Evolutionary conservation across 2,113 vertebrate genomes (phyloP).

Genomic region (Neolamprologus longior): DNA sequence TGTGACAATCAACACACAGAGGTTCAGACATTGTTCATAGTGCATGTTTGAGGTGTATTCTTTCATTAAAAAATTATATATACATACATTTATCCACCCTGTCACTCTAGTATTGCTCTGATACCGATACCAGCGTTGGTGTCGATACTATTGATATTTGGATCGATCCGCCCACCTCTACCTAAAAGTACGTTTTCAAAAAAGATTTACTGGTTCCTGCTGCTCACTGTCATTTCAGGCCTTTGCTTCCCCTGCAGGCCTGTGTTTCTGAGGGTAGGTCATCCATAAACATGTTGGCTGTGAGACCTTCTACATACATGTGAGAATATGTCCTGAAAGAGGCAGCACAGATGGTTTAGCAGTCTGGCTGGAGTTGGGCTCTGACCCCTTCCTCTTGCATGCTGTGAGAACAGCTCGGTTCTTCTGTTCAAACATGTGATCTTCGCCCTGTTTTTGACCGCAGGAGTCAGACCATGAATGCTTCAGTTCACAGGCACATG

Average conservation of each 20-base stretch:
- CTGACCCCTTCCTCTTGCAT: not conserved
- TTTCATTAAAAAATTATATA: not conserved
- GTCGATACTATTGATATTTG: not conserved
- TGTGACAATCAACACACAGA: not conserved
- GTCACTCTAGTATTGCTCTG: not conserved
- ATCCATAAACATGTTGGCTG: not conserved
- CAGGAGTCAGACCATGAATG: not conserved
- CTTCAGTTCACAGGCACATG: not conserved
- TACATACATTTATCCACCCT: not conserved
- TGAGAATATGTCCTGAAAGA: not conserved
- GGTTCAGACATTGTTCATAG: not conserved
- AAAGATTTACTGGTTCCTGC: not conserved
- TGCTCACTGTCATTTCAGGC: not conserved
- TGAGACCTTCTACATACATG: not conserved
- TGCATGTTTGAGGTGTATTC: not conserved
- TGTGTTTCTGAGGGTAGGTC: not conserved
- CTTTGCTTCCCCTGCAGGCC: not conserved
- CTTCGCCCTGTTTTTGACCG: not conserved
- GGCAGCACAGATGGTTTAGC: not conserved
- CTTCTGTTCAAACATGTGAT: not conserved
- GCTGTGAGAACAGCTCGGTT: not conserved
- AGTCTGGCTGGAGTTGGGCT: not conserved
- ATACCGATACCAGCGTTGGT: not conserved
- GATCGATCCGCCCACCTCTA: not conserved
- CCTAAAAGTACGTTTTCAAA: not conserved